phyloP scores from a whole-genome alignment of 2,888 invertebrate species.

The Anaspis maculata region DNA sequence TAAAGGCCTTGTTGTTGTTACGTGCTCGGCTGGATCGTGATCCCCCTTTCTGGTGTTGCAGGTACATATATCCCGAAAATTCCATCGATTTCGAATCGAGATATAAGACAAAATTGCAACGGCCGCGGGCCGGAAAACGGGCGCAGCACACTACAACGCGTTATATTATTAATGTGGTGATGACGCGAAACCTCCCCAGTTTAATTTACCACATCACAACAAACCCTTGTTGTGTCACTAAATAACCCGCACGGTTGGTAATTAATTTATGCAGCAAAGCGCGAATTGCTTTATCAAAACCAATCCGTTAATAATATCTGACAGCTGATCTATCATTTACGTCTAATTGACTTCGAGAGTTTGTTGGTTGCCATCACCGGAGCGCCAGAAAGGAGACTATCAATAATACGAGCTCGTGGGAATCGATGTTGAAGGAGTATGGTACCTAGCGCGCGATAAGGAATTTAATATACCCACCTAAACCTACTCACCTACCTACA shows the following conservation, averaged over 20 bases:
- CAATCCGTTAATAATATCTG: constrained; percentile 35
- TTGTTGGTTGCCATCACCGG: constrained; percentile 17
- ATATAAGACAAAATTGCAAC: too few relatives aligned
- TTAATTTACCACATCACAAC: too few relatives aligned
- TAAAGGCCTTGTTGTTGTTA: constrained; percentile 10
- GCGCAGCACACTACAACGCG: too few relatives aligned
- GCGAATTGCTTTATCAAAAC: constrained; percentile 30
- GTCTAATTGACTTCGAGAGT: constrained; percentile 33
- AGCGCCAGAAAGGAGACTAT: constrained; percentile 11
- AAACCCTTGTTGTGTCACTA: too few relatives aligned
- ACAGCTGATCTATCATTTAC: constrained; percentile 37
- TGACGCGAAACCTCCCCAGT: background rate
- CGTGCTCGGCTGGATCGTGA: constrained; percentile 1
- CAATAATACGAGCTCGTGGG: constrained; percentile 12
- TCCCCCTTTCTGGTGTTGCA: too few relatives aligned
- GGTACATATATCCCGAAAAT: too few relatives aligned
- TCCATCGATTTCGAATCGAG: too few relatives aligned
- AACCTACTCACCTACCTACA: too few relatives aligned
- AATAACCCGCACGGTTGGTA: constrained; percentile 14
- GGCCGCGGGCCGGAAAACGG: too few relatives aligned
- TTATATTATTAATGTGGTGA: background rate
- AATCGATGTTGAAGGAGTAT: too few relatives aligned
- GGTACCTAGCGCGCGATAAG: too few relatives aligned
- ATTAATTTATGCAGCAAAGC: constrained; percentile 33
- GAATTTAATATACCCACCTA: too few relatives aligned